Evolutionary conservation across 2,113 vertebrate species (phyloP).

Genomic region (Amblyopsis rosae): DNA sequence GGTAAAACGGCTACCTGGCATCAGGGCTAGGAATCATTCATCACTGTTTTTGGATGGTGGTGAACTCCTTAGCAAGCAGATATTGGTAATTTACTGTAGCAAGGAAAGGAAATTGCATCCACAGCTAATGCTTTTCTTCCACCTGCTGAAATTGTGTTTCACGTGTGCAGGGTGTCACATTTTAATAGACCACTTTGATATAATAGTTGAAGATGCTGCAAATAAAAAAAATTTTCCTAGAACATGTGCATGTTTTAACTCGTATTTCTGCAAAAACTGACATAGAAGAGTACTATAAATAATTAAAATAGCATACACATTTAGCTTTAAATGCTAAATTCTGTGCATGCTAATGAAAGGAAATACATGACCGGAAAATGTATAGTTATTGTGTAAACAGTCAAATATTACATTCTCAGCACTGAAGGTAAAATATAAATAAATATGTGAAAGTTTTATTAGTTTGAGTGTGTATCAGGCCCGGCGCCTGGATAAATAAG

Average conservation of each 20-base stretch:
- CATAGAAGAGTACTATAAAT: neutral
- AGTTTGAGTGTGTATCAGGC: too few relatives aligned
- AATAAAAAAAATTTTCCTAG: conserved; percentile 5
- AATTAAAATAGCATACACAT: neutral
- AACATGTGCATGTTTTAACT: conserved; percentile 25
- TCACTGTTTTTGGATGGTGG: conserved; percentile 4
- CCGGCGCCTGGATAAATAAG: too few relatives aligned
- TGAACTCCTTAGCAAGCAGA: conserved; percentile 36
- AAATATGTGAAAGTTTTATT: too few relatives aligned
- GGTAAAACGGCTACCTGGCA: neutral
- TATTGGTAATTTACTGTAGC: conserved; percentile 32
- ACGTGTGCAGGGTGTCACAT: conserved; percentile 2
- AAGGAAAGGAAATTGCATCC: conserved; percentile 18
- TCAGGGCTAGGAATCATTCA: conserved; percentile 5
- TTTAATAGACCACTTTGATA: conserved; percentile 16
- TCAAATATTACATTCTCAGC: too few relatives aligned
- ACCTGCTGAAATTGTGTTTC: conserved; percentile 42
- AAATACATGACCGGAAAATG: too few relatives aligned
- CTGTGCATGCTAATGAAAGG: too few relatives aligned
- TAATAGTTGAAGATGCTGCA: conserved; percentile 10
- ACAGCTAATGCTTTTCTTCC: neutral
- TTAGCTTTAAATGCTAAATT: too few relatives aligned
- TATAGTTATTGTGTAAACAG: too few relatives aligned
- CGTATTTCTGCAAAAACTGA: conserved; percentile 31
- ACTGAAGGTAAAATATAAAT: too few relatives aligned